phyloP scores from a whole-genome alignment of 2,113 vertebrate species.

The Petromus typicus region DNA sequence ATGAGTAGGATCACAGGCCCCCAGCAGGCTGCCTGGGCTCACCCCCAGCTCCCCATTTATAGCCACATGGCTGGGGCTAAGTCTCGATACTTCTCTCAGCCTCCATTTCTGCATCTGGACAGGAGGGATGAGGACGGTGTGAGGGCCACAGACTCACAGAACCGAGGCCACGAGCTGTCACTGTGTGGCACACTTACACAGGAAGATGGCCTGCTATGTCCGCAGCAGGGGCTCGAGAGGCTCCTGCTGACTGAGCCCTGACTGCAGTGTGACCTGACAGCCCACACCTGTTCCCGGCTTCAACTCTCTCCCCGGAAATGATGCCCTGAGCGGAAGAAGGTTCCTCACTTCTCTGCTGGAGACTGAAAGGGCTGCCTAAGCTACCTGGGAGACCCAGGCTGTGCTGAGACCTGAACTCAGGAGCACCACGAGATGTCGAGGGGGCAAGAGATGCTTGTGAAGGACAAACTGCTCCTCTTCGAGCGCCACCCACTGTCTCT shows the following conservation, averaged over 20 bases:
- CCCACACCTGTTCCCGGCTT: neutral
- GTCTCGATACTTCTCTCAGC: neutral
- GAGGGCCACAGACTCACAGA: neutral
- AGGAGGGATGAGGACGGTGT: neutral
- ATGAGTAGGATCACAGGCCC: neutral
- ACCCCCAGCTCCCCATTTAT: neutral
- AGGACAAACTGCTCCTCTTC: neutral
- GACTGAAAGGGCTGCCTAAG: neutral
- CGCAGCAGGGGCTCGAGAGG: neutral
- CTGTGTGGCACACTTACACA: neutral
- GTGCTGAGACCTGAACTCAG: neutral
- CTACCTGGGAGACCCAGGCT: neutral
- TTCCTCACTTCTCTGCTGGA: neutral
- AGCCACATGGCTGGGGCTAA: neutral
- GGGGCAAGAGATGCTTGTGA: neutral
- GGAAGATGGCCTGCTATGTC: neutral
- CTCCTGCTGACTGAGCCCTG: neutral
- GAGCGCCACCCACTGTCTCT: neutral
- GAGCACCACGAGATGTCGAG: neutral
- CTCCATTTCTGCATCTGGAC: neutral
- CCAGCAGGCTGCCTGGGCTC: neutral
- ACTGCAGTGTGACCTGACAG: neutral
- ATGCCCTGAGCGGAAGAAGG: neutral
- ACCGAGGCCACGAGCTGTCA: neutral
- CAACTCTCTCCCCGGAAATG: neutral